A percentile compares a stretch with the other conserved stretches of the same genome.
Conservation (phyloP, 2,888 invertebrate species). For the Phengaris alcon region DNA sequence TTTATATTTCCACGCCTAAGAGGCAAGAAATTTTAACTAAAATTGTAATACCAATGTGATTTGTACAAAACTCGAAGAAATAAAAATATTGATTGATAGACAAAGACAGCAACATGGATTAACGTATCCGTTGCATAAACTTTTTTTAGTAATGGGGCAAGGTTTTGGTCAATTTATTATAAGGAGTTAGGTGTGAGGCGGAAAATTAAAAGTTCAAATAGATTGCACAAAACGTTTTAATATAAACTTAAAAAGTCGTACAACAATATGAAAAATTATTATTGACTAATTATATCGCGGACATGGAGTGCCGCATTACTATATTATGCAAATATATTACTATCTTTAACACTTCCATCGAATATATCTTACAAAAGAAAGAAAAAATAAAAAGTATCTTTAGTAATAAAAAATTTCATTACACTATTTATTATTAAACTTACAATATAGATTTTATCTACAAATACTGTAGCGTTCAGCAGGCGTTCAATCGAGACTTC, state of each 20-base stretch:
- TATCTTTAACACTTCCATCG: slow-evolving; percentile 81
- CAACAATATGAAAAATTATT: slow-evolving; percentile 91
- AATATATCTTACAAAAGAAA: slow-evolving; percentile 80
- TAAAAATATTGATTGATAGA: too few species aligned
- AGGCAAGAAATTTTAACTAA: too few species aligned
- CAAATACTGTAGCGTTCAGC: slow-evolving; percentile 75
- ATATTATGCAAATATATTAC: slow-evolving; percentile 81
- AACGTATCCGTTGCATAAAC: too few species aligned
- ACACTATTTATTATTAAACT: slow-evolving; percentile 77
- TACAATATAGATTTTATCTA: slow-evolving; percentile 79
- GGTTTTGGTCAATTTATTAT: too few species aligned
- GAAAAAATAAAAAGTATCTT: slow-evolving; percentile 74
- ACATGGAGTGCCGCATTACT: slow-evolving; percentile 84
- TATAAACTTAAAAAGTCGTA: slow-evolving; percentile 92
- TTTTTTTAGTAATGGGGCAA: too few species aligned
- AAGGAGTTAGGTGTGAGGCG: neutral
- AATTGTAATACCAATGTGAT: too few species aligned
- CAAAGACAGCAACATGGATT: too few species aligned
- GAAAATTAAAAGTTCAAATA: slow-evolving; percentile 55
- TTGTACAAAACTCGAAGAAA: too few species aligned
- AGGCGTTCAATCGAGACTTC: slow-evolving; percentile 72
- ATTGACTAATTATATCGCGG: slow-evolving; percentile 87
- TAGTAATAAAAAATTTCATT: slow-evolving; percentile 78
- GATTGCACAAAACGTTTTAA: slow-evolving; percentile 91
- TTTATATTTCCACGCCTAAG: too few species aligned